phyloP scores from a whole-genome alignment of 2,888 invertebrate genomes.

The Tineola bisselliella region DNA sequence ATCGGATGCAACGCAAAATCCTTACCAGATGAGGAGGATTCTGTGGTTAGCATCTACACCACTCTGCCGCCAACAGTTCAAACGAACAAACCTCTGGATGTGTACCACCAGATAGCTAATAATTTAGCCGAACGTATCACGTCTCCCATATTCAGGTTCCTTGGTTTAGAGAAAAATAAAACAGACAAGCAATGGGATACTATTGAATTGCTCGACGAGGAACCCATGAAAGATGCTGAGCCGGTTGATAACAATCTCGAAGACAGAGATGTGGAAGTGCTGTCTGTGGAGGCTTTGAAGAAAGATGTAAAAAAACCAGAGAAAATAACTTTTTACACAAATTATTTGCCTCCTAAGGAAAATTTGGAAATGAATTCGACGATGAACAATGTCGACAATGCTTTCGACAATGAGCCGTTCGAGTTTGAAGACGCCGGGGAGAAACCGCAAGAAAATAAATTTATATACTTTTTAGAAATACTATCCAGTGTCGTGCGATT shows the following conservation, averaged over 20 bases:
- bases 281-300: slow-evolving; percentile 34
- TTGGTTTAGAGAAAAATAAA: slow-evolving; percentile 33
- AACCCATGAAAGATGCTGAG: slow-evolving; percentile 25
- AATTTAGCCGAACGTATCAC: slow-evolving; percentile 55
- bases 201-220: slow-evolving; percentile 39
- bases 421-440: slow-evolving; percentile 20
- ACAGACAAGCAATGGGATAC: slow-evolving; percentile 28
- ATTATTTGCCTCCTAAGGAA: slow-evolving; percentile 30
- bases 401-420: slow-evolving; percentile 18
- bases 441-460: slow-evolving; percentile 28
- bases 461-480: slow-evolving; percentile 40
- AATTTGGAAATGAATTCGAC: slow-evolving; percentile 21
- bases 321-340: slow-evolving; percentile 41
- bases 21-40: slow-evolving; percentile 28
- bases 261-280: slow-evolving; percentile 44
- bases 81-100: slow-evolving; percentile 28
- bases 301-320: slow-evolving; percentile 47
- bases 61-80: slow-evolving; percentile 32
- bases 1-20: slow-evolving; percentile 31
- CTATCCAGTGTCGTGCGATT: slow-evolving; percentile 43
- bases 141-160: slow-evolving; percentile 52
- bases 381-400: slow-evolving; percentile 15
- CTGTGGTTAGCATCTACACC: slow-evolving; percentile 57
- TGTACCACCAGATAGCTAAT: slow-evolving; percentile 55
- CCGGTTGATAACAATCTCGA: slow-evolving; percentile 37